These are phyloP conservation scores for Punctoribates punctum DNA, from an alignment of 2,888 invertebrate species.

Conservation along the genomic window DNA sequence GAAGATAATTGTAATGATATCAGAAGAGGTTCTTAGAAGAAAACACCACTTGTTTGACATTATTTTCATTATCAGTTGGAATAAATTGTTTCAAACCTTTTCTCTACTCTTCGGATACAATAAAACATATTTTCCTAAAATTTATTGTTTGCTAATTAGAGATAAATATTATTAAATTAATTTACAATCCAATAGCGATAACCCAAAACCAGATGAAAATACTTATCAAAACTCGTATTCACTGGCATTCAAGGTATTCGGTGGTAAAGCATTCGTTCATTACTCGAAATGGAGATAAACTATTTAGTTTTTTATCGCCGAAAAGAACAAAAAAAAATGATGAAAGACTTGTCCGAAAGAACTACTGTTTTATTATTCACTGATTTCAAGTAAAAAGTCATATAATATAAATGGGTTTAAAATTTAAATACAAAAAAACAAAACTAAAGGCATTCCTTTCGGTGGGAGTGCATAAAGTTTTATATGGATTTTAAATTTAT, in stretches of 20 bases:
- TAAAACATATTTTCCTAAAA: slow-evolving; percentile 15
- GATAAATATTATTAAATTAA: slow-evolving; percentile 31
- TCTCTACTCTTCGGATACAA: background rate
- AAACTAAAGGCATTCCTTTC: background rate
- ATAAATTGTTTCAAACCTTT: background rate
- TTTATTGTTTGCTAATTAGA: slow-evolving; percentile 31
- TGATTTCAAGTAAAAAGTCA: slow-evolving; percentile 1
- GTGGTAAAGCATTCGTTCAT: background rate
- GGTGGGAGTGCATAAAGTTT: background rate
- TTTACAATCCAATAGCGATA: slow-evolving; percentile 26
- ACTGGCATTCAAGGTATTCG: background rate
- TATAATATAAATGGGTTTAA: slow-evolving; percentile 1
- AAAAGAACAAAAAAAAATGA: background rate
- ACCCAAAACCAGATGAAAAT: background rate
- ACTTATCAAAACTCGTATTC: background rate
- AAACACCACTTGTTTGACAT: slow-evolving; percentile 24
- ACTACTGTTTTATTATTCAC: background rate
- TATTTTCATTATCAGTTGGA: slow-evolving; percentile 6
- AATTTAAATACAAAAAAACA: background rate
- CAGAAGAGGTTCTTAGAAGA: background rate
- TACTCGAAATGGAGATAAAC: background rate
- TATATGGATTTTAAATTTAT: background rate
- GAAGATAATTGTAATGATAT: background rate
- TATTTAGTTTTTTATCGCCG: background rate
- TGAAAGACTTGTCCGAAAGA: background rate